Base-by-base conservation (phyloP, 2,888 invertebrate genomes). In the Brachyptera putata region DNA sequence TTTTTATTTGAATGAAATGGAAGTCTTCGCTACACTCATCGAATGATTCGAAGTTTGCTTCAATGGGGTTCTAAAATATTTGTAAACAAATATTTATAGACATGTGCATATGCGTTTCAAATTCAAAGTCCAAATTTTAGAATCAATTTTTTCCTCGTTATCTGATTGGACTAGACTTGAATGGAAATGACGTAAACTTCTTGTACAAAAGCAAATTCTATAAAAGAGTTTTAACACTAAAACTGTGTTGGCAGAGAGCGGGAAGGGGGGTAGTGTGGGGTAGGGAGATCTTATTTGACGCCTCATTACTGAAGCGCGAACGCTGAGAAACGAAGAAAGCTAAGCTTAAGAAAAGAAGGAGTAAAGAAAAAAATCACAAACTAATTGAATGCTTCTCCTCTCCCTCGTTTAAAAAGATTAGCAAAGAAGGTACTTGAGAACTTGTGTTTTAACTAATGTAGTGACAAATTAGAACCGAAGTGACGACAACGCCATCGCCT, bases 401-500 rank as follows among this genome's bases (percentile, higher is more conserved):
- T 46, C 46, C 34, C 53, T 36, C 60, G 56, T 60, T 60, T 60
- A 60, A 60, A 60, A 57, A 60, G 60, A 60, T 60, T 57, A 60
- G 60, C 57, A 50, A 59, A 55, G 34, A 34, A 11, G 43, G 16
- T 24, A 57, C 60, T 60, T 57, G 56, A 60, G 57, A 57, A 60
- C 60, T 56, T 60, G 60, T 60, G 48, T 60, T 34, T 53, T 53
- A 53, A 53, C 22, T 53, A 53, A 60, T 60, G 60, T 56, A 60
- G 60, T 60, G 60, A 60, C 60, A 60, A 60, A 60, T 60, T 60
- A 60, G 60, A 57, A 56, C n/a, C 57, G 57, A 57, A 60, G 60
- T 60, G 60, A 36, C 36, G 30, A 36, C 53, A 53, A 22, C 41
- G 46, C 46, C 9, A 11, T 46, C 46, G 24, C 37, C 16, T 21